A percentile compares a stretch with the other conserved stretches of the same genome.
Evolutionary conservation across 2,113 vertebrate species (phyloP).

Genomic region (Brienomyrus brachyistius): DNA sequence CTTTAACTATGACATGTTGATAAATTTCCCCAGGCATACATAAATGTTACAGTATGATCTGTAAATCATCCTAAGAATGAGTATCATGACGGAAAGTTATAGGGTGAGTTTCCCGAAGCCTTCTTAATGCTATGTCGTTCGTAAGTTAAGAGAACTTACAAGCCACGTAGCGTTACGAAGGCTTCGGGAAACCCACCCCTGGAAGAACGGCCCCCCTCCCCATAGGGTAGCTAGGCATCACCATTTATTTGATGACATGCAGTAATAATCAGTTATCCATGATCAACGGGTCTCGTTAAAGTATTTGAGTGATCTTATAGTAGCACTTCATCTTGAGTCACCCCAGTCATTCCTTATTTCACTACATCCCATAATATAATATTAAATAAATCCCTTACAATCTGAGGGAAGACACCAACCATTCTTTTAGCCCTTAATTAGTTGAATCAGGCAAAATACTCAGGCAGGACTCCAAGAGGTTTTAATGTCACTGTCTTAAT

Average conservation of each 20-base stretch:
- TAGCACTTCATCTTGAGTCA: neutral
- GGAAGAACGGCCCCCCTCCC: neutral
- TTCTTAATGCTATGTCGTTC: no score
- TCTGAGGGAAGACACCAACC: neutral
- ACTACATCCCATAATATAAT: neutral
- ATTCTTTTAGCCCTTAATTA: neutral
- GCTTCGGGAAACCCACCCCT: no score
- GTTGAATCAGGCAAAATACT: neutral
- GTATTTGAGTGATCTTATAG: neutral
- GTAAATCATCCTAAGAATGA: neutral
- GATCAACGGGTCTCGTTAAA: neutral
- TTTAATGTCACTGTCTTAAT: neutral
- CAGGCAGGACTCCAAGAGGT: neutral
- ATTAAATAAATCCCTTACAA: neutral
- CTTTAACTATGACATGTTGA: neutral
- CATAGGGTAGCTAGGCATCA: neutral
- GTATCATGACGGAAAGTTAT: neutral
- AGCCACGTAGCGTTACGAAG: no score
- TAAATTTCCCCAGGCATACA: neutral
- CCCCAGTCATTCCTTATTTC: neutral
- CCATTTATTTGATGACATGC: neutral
- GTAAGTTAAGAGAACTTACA: no score
- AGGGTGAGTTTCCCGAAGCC: no score
- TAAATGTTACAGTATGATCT: neutral
- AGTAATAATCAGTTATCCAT: neutral